These are phyloP conservation scores for Babyrousa celebensis DNA, from an alignment of 2,797 vertebrate genomes.

Conservation along the genomic window DNA sequence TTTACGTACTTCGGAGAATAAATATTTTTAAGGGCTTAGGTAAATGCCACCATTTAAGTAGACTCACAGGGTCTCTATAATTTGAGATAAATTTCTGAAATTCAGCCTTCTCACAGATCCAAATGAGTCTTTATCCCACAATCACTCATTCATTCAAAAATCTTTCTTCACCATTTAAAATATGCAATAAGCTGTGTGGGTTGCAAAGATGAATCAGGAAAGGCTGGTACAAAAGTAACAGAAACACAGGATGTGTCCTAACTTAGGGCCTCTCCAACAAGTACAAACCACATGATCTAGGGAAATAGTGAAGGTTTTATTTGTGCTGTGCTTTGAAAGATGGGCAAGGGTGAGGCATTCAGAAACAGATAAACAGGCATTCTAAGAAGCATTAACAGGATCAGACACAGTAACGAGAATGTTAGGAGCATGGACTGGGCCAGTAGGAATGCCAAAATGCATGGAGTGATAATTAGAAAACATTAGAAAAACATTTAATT, in stretches of 20 bases:
- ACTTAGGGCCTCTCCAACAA: not conserved
- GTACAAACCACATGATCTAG: not conserved
- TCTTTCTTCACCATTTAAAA: constrained; percentile 65
- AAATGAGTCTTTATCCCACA: constrained; percentile 66
- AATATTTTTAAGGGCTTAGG: constrained; percentile 60
- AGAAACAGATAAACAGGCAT: not conserved
- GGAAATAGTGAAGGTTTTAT: not conserved
- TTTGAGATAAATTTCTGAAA: constrained; percentile 67
- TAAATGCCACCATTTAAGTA: constrained; percentile 58
- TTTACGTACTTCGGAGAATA: constrained; percentile 41
- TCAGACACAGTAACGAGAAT: not conserved
- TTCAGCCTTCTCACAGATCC: constrained; percentile 53
- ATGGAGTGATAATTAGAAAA: not conserved
- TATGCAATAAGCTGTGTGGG: constrained; percentile 29
- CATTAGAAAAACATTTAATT: not conserved
- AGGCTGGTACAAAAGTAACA: constrained; percentile 20
- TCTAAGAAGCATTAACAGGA: not conserved
- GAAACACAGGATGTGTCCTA: constrained; percentile 24
- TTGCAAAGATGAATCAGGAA: constrained; percentile 56
- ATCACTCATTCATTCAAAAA: constrained; percentile 68
- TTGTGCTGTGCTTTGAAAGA: not conserved
- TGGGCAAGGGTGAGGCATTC: not conserved
- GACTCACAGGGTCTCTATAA: constrained; percentile 9
- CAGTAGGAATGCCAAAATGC: not conserved
- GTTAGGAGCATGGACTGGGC: not conserved